A percentile compares a stretch with the other conserved stretches of the same genome.
Conservation (phyloP, 2,113 vertebrate species). For the Gambusia affinis region DNA sequence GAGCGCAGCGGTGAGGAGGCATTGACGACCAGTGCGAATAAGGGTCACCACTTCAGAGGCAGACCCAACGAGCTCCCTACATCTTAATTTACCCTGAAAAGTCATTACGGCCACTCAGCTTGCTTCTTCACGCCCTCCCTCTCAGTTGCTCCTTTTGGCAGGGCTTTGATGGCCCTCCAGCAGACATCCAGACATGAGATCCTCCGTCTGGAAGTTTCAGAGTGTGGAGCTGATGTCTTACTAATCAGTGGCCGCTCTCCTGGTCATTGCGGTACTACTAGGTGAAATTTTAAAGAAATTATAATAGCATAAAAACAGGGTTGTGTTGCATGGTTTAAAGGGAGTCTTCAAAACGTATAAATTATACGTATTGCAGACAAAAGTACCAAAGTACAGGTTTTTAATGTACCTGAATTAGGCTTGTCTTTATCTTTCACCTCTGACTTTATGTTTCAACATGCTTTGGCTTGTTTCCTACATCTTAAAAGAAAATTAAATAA, state of each 20-base stretch:
- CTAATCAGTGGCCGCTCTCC: constrained; percentile 53
- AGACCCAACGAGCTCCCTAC: constrained; percentile 61
- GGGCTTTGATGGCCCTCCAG: constrained; percentile 62
- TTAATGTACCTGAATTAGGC: too few relatives aligned
- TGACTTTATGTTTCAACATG: too few relatives aligned
- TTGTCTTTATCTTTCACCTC: too few relatives aligned
- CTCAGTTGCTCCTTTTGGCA: constrained; percentile 42
- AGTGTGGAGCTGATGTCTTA: constrained; percentile 21
- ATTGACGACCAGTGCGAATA: constrained; percentile 67
- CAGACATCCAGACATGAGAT: constrained; percentile 62
- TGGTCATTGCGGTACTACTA: constrained; percentile 38
- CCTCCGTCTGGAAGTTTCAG: constrained; percentile 43
- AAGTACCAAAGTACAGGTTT: too few relatives aligned
- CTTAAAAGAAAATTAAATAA: too few relatives aligned
- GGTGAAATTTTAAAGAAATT: constrained; percentile 9
- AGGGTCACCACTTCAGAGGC: constrained; percentile 68
- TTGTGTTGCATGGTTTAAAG: background rate
- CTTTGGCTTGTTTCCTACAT: too few relatives aligned
- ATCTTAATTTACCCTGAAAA: constrained; percentile 77
- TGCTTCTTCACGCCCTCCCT: constrained; percentile 56
- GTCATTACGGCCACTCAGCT: constrained; percentile 71
- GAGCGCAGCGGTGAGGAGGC: constrained; percentile 58
- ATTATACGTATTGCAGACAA: background rate
- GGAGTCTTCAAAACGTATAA: background rate
- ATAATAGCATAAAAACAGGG: background rate